Conservation (phyloP, 2,113 vertebrate species). For the Prietella phreatophila region DNA sequence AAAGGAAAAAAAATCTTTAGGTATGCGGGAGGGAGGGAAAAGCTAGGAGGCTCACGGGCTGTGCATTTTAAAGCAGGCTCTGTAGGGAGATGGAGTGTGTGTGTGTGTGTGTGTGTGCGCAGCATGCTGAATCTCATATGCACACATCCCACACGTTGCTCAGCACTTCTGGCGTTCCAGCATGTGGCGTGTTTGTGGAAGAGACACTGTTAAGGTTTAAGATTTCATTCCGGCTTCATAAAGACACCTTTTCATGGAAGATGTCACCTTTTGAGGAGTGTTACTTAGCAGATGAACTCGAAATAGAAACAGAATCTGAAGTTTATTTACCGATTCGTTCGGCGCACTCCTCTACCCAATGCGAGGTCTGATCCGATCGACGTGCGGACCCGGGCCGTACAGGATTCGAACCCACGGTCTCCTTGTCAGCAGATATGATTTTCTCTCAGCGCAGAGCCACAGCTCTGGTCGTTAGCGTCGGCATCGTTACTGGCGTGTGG, state of each 20-base stretch:
- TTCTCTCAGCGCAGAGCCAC: neutral
- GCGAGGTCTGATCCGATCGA: too few relatives aligned
- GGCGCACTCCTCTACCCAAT: neutral
- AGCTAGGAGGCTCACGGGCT: conserved; percentile 12
- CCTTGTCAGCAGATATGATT: neutral
- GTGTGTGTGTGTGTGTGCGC: conserved; percentile 10
- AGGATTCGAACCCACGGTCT: neutral
- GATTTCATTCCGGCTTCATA: conserved; percentile 21
- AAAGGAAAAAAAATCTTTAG: conserved; percentile 6
- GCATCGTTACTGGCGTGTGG: conserved; percentile 11
- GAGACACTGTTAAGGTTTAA: conserved; percentile 19
- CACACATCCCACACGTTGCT: conserved; percentile 23
- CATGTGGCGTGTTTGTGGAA: conserved; percentile 7
- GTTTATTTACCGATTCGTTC: neutral
- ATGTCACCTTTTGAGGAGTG: neutral
- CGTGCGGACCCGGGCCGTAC: neutral
- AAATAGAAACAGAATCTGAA: neutral
- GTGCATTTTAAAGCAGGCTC: conserved; percentile 21
- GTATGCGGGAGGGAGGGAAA: neutral
- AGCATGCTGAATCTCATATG: conserved; percentile 10
- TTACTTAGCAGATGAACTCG: neutral
- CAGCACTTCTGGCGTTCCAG: conserved; percentile 10
- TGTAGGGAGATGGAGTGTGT: conserved; percentile 21
- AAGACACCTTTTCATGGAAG: conserved; percentile 1
- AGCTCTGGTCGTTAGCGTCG: neutral